Percentiles rank a stretch among this genome's conserved stretches.
These are phyloP conservation scores for Ellobium chinense DNA, from an alignment of 2,888 invertebrate species.

Conservation along the genomic window DNA sequence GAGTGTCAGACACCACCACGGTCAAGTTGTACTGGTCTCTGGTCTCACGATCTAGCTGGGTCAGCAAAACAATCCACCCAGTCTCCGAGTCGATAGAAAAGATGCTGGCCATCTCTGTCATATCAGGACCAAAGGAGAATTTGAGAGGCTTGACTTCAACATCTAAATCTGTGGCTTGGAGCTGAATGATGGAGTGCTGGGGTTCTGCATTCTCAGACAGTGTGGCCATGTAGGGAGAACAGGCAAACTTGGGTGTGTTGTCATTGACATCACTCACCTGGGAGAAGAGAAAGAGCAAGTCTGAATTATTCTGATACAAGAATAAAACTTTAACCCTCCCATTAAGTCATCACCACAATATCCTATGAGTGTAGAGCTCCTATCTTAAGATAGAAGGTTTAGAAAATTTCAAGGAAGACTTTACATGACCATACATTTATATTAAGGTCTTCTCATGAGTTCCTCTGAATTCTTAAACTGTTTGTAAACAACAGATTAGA, in stretches of 20 bases:
- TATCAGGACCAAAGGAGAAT: conserved; percentile 86
- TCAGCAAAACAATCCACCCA: conserved; percentile 91
- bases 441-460: too few species aligned
- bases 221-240: conserved; percentile 87
- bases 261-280: conserved; percentile 92
- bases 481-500: too few species aligned
- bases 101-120: conserved; percentile 80
- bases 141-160: conserved; percentile 85
- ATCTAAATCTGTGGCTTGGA: conserved; percentile 85
- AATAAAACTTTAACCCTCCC: too few species aligned
- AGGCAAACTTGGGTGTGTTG: conserved; percentile 92
- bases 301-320: too few species aligned
- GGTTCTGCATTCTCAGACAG: conserved; percentile 87
- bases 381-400: too few species aligned
- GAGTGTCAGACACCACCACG: conserved; percentile 84
- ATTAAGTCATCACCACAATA: too few species aligned
- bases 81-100: conserved; percentile 92
- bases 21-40: conserved; percentile 86
- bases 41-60: conserved; percentile 89
- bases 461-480: too few species aligned
- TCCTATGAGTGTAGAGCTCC: too few species aligned
- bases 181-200: conserved; percentile 68
- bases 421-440: too few species aligned
- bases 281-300: background rate
- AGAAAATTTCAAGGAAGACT: too few species aligned